phyloP scores from a whole-genome alignment of 2,113 vertebrate genomes.

The Hiodon alosoides region DNA sequence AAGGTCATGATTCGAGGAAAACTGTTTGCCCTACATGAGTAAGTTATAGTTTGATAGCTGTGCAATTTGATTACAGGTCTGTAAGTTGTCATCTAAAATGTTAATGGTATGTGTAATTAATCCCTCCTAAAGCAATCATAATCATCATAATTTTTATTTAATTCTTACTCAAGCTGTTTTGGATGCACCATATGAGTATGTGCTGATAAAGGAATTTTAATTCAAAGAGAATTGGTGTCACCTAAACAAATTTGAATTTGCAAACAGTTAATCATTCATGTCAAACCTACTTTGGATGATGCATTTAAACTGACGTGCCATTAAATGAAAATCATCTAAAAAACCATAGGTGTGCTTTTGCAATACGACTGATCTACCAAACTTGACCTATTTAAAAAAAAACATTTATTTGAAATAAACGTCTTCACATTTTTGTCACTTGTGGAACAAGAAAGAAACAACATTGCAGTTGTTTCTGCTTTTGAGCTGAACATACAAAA shows the following conservation, averaged over 20 bases:
- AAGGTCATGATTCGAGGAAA: neutral
- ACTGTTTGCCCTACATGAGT: neutral
- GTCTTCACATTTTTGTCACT: too few relatives aligned
- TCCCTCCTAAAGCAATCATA: neutral
- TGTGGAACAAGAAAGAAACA: too few relatives aligned
- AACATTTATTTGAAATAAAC: neutral
- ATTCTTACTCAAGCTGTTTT: neutral
- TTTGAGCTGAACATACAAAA: too few relatives aligned
- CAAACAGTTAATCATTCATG: neutral
- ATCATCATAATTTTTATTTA: slow-evolving; percentile 1
- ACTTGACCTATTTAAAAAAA: neutral
- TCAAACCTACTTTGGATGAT: neutral
- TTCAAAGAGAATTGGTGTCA: neutral
- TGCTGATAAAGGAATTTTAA: neutral
- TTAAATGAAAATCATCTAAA: neutral
- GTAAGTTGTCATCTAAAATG: slow-evolving; percentile 5
- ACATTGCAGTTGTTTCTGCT: too few relatives aligned
- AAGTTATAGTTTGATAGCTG: neutral
- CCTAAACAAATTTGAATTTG: neutral
- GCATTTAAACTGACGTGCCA: neutral
- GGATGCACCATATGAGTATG: neutral
- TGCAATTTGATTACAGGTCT: neutral
- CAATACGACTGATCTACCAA: neutral
- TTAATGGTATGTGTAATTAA: slow-evolving; percentile 1
- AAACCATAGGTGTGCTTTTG: neutral